Percentiles rank a stretch among this genome's conserved stretches.
phyloP scores from a whole-genome alignment of 2,888 invertebrate genomes.

The Sceliomorpha sp. region DNA sequence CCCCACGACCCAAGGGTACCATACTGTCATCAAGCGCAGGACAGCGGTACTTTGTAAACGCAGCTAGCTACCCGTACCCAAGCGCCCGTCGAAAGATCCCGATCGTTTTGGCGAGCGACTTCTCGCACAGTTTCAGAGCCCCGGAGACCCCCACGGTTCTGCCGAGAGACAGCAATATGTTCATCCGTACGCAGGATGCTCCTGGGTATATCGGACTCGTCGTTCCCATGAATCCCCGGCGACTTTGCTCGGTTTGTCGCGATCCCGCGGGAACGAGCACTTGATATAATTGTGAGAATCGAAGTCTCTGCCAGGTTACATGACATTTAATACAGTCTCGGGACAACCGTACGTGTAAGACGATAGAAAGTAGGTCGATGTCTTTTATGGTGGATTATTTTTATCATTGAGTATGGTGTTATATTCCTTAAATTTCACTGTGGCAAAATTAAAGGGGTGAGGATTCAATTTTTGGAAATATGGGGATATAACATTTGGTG shows the following conservation, averaged over 20 bases:
- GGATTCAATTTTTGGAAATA: too few relatives aligned
- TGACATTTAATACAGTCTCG: too few relatives aligned
- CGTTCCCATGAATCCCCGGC: slow-evolving; percentile 76
- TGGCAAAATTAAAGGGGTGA: too few relatives aligned
- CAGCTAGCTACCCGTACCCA: slow-evolving; percentile 69
- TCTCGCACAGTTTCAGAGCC: slow-evolving; percentile 64
- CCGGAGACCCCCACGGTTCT: slow-evolving; percentile 67
- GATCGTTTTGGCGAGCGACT: slow-evolving; percentile 57
- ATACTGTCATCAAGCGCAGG: slow-evolving; percentile 67
- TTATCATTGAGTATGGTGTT: too few relatives aligned
- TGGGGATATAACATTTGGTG: too few relatives aligned
- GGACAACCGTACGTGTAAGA: too few relatives aligned
- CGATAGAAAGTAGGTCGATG: too few relatives aligned
- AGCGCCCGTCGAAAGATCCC: slow-evolving; percentile 19
- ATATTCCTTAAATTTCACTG: too few relatives aligned
- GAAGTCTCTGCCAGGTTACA: too few relatives aligned
- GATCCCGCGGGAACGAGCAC: slow-evolving; percentile 66
- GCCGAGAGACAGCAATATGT: slow-evolving; percentile 75
- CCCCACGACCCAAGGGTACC: slow-evolving; percentile 68
- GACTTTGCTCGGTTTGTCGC: slow-evolving; percentile 63
- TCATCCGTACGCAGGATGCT: slow-evolving; percentile 73
- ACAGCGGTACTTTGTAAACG: slow-evolving; percentile 62
- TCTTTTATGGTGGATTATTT: too few relatives aligned
- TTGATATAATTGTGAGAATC: slow-evolving; percentile 78
- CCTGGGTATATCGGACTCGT: slow-evolving; percentile 68